Percentiles rank a stretch among this genome's conserved stretches.
phyloP scores from a whole-genome alignment of 2,113 vertebrate species.

The Scortum barcoo region DNA sequence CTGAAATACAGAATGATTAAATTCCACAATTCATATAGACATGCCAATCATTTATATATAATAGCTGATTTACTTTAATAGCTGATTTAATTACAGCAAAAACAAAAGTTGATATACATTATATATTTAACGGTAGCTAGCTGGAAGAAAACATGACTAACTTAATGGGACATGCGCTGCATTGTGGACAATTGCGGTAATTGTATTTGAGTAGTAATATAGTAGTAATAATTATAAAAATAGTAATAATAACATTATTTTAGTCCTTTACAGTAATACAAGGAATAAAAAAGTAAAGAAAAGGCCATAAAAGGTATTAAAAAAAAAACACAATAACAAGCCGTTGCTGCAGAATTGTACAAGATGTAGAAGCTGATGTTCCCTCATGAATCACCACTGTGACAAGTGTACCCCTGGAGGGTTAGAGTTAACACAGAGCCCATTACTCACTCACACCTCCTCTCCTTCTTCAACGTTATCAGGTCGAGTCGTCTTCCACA shows the following conservation, averaged over 20 bases:
- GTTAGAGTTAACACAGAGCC: not conserved
- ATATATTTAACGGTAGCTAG: not conserved
- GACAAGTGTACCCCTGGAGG: not conserved
- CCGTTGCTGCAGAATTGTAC: not conserved
- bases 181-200: no score
- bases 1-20: not conserved
- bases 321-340: not conserved
- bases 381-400: not conserved
- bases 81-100: not conserved
- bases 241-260: no score
- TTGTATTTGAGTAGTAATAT: not conserved
- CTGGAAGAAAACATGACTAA: not conserved
- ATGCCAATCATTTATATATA: not conserved
- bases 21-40: not conserved
- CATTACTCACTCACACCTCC: not conserved
- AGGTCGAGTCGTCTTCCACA: constrained; percentile 88
- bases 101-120: not conserved
- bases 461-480: constrained; percentile 26
- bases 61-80: not conserved
- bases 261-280: no score
- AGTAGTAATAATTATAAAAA: not conserved
- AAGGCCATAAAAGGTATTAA: not conserved
- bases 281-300: not conserved
- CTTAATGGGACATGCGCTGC: not conserved
- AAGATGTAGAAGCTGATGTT: not conserved